A percentile compares a stretch with the other conserved stretches of the same genome.
These are phyloP conservation scores for Lytechinus pictus DNA, from an alignment of 35 echinoderm and acorn worm species.

Conservation along the genomic window DNA sequence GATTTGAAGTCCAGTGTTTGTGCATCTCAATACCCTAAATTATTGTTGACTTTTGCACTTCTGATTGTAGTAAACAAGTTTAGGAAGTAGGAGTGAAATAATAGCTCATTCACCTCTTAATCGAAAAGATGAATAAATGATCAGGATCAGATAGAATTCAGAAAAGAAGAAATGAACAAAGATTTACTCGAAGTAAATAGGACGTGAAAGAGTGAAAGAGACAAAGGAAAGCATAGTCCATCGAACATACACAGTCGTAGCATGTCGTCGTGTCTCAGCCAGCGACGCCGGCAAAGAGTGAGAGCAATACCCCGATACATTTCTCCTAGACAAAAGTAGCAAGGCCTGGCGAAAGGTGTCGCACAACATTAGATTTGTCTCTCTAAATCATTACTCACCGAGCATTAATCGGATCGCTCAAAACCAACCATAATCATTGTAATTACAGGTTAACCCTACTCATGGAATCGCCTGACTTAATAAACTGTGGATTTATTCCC, in stretches of 20 bases:
- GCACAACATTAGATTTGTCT: not conserved
- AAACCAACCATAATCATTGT: not conserved
- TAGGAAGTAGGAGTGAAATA: no score
- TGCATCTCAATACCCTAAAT: no score
- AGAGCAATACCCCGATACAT: not conserved
- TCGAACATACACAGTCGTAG: not conserved
- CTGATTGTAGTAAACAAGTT: no score
- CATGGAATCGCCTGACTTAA: not conserved
- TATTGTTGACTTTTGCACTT: no score
- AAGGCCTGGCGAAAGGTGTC: not conserved
- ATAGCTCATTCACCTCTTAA: not conserved
- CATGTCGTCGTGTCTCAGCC: not conserved
- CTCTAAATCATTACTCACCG: not conserved
- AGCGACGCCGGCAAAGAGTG: not conserved
- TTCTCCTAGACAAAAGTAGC: not conserved
- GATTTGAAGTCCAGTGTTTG: no score
- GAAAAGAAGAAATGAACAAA: not conserved
- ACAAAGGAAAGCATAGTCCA: not conserved
- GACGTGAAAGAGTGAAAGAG: not conserved
- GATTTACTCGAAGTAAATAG: not conserved
- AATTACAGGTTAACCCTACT: not conserved
- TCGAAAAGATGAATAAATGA: not conserved
- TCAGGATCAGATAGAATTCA: not conserved
- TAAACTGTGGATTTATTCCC: not conserved
- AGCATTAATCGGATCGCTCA: not conserved